Evolutionary conservation across 2,888 invertebrate species (phyloP).

Genomic region (Pollenia angustigena): DNA sequence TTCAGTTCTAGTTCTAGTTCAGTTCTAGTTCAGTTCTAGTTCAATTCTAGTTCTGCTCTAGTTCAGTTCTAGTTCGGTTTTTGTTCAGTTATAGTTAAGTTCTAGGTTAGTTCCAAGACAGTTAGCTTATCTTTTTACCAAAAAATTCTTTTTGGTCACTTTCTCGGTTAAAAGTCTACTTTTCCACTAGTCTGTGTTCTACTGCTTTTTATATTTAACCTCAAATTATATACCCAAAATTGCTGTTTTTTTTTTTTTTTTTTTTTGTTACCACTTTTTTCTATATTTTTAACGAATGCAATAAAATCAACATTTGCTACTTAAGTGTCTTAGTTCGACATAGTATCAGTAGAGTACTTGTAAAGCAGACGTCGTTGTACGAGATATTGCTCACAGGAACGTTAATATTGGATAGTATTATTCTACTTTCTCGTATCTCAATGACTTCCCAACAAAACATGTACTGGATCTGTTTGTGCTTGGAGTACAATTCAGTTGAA

Average conservation of each 20-base stretch:
- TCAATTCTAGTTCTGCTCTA: too few relatives aligned
- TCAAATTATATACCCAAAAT: too few relatives aligned
- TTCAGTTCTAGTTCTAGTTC: too few relatives aligned
- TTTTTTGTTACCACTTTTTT: slow-evolving; percentile 5
- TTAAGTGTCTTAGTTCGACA: slow-evolving; percentile 35
- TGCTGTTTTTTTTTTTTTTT: slow-evolving; percentile 45
- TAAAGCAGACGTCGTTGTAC: not conserved
- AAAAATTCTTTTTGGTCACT: too few relatives aligned
- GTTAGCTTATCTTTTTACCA: too few relatives aligned
- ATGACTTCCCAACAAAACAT: slow-evolving; percentile 33
- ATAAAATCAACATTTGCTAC: slow-evolving; percentile 61
- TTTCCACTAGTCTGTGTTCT: not conserved
- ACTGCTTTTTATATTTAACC: not conserved
- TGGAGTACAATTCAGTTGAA: slow-evolving; percentile 35
- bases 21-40: too few relatives aligned
- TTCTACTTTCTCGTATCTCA: slow-evolving; percentile 10
- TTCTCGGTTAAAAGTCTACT: too few relatives aligned
- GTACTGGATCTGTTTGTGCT: slow-evolving; percentile 45
- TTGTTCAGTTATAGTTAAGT: too few relatives aligned
- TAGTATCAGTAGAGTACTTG: slow-evolving; percentile 30
- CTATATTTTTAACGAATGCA: slow-evolving; percentile 33
- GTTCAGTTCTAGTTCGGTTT: too few relatives aligned
- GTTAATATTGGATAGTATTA: not conserved
- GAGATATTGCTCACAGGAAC: slow-evolving; percentile 19
- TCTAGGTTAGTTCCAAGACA: too few relatives aligned